Evolutionary conservation across 2,888 invertebrate species (phyloP), one percentile per base, ranked within the genome.

Genomic region (Limenitis camilla): DNA sequence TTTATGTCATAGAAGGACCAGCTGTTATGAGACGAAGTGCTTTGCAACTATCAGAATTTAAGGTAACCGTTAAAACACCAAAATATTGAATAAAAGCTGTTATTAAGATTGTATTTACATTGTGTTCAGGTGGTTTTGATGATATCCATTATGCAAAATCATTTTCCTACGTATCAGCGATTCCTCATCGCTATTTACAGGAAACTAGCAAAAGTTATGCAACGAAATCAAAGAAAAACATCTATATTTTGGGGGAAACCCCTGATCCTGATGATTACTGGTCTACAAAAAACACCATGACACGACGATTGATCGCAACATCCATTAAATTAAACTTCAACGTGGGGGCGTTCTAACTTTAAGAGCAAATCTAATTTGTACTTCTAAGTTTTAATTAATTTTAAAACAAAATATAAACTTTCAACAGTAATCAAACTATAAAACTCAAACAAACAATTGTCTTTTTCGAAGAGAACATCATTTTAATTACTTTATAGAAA

Each of bases 1-100:
- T 94, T 2, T 93, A 92, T 69, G 86, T 90, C 51, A 90, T 96
- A 42, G 91, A 93, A 65, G 95, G 95, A 0, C 94, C 95, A 5
- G 87, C 88, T n/a, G 88, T 87, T 53, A 52, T 81, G 56, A 69
- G 67, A 54, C 65, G 75, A 38, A 81, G 82, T 35, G 77, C 83
- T 0, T 62, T 85, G 9, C 67, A 78, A 46, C 64, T 78, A 0
- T 76, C 84, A 0, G 81, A 85, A 58, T 86, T 86, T 55, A 84
- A 78, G 72, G 86, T 83, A 49, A 11, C 19, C 6, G 19, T 10
- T 11, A 10, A n/a, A 35, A 27, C 3, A 10, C 29, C 5, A 29
- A 39, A 36, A 6, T 28, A 29, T 28, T n/a, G 10, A 40, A 6
- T 30, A 32, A 28, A 36, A 33, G 35, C 10, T 5, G 5, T 40